Evolutionary conservation across 2,113 vertebrate genomes (phyloP), one percentile per base, ranked within the genome.

Genomic region (Pachypanchax playfairii): DNA sequence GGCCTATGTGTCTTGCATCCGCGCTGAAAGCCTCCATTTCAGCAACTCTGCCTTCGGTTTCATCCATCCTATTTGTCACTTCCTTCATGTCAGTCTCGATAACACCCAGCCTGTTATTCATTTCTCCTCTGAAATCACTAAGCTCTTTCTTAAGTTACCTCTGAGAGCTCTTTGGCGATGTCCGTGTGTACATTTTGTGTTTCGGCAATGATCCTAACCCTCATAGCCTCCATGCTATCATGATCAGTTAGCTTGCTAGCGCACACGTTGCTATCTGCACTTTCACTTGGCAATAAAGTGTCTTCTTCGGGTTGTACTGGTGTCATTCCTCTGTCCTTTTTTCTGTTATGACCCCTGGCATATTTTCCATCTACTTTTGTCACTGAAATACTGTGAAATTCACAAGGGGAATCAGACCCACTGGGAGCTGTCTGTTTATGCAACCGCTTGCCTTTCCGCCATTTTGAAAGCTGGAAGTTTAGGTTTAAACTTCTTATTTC

Each of bases 371-470:
- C 29, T 31, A 31, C 11, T 31, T 31, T 31, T 6, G 11, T 10
- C 7, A 31, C 29, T 31, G 7, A 4, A 10, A 6, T 9, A 31
- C 6, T 6, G 2, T 6, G 7, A 31, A 31, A 31, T 31, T 10
- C 29, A 9, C 7, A 31, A 9, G 29, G 29, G 29, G 29, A 10
- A 10, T 31, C 29, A 31, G 29, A 31, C 6, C 29, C 29, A 6
- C 29, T 31, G 29, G 7, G 11, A 25, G 29, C 7, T 25, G 17
- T 38, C 47, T 77, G 49, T 57, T 74, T 62, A 3, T 26, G 25
- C 36, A 0, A 0, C 26, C 10, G 31, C 12, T 50, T 52, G 57
- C 57, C 47, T 53, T 35, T 25, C 42, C 18, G 6, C 38, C 26
- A 6, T 48, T 21, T 12, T 47, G 11, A 22, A 48, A 56, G 14